phyloP scores from a whole-genome alignment of 1,140 invertebrate species.

The Lithobius niger region DNA sequence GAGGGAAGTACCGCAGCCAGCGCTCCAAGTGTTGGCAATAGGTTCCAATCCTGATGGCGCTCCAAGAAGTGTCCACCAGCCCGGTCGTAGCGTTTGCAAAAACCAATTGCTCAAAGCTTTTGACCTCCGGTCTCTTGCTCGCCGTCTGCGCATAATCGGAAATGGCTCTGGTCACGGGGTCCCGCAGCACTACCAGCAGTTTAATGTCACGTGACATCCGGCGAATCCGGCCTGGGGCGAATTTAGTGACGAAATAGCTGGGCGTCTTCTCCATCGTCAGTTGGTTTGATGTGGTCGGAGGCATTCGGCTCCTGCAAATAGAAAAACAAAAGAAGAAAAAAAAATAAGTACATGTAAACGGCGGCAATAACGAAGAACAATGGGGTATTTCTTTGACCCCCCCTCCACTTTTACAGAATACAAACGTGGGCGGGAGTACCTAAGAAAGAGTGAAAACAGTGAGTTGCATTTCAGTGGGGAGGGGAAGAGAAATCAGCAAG shows the following conservation, averaged over 20 bases:
- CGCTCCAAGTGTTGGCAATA: slow-evolving; percentile 66
- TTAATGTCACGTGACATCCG: slow-evolving; percentile 74
- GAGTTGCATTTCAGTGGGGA: too few species aligned
- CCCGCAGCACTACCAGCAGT: slow-evolving; percentile 74
- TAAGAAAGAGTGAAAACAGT: too few species aligned
- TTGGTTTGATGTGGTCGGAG: slow-evolving; percentile 61
- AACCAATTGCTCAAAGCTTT: slow-evolving; percentile 63
- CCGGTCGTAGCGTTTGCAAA: slow-evolving; percentile 46
- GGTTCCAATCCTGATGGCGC: slow-evolving; percentile 68
- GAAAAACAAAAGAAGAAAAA: slow-evolving; percentile 10
- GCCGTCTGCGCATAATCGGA: slow-evolving; percentile 77
- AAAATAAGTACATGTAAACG: too few species aligned
- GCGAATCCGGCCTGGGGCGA: slow-evolving; percentile 65
- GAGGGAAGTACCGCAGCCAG: slow-evolving; percentile 76
- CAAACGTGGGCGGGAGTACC: too few species aligned
- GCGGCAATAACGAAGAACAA: too few species aligned
- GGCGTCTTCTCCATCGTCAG: slow-evolving; percentile 91
- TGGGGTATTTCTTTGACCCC: too few species aligned
- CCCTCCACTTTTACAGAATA: too few species aligned
- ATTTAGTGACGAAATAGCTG: slow-evolving; percentile 79
- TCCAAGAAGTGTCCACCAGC: slow-evolving; percentile 70
- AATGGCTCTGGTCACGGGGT: slow-evolving; percentile 82
- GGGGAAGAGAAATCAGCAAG: too few species aligned
- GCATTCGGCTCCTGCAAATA: slow-evolving; percentile 58
- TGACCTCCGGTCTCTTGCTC: slow-evolving; percentile 55